Evolutionary conservation across 2,888 invertebrate species (phyloP).

Genomic region (Eurois occulta): DNA sequence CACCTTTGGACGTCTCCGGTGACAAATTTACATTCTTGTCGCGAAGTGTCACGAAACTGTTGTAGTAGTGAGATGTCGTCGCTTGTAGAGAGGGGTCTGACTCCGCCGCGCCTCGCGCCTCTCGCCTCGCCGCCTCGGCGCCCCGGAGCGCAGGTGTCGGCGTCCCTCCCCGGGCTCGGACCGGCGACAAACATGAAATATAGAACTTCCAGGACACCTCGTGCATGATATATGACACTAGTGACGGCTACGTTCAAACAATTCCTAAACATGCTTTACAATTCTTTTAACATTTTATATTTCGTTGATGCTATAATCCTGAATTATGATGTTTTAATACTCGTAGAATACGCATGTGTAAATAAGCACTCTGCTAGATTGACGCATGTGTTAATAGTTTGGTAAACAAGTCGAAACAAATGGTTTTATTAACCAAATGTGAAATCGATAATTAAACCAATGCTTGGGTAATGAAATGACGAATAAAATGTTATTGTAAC

Average conservation of each 20-base stretch:
- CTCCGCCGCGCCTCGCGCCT: constrained; percentile 24
- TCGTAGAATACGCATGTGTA: background rate
- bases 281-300: constrained; percentile 66
- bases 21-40: constrained; percentile 83
- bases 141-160: constrained; percentile 77
- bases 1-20: constrained; percentile 76
- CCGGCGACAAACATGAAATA: constrained; percentile 81
- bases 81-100: constrained; percentile 40
- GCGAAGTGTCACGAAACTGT: constrained; percentile 70
- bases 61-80: constrained; percentile 62
- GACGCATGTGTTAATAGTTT: constrained; percentile 18
- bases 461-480: constrained; percentile 69
- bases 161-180: constrained; percentile 66
- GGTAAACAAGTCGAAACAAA: constrained; percentile 29
- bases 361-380: constrained; percentile 21
- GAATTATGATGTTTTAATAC: constrained; percentile 3
- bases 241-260: constrained; percentile 76
- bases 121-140: constrained; percentile 27
- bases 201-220: constrained; percentile 78
- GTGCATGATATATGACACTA: constrained; percentile 82
- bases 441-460: constrained; percentile 16
- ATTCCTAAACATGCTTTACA: constrained; percentile 68
- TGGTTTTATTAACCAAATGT: constrained; percentile 18
- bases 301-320: constrained; percentile 42
- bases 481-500: constrained; percentile 83